These are phyloP conservation scores for Stegodyphus mimosarum DNA, from an alignment of 1,140 invertebrate genomes.

Conservation along the genomic window DNA sequence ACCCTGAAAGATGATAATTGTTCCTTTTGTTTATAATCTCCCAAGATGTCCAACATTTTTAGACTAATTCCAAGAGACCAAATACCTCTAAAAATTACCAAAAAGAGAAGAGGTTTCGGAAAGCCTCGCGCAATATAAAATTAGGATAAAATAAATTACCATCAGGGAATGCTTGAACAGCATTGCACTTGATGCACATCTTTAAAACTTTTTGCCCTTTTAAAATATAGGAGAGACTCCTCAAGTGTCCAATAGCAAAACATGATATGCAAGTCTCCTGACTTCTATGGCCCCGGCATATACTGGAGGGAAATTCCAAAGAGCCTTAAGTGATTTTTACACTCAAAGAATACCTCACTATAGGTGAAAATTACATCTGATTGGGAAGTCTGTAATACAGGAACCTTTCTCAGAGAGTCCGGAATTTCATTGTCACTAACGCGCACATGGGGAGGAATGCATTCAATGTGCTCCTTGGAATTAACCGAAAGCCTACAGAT, in stretches of 20 bases:
- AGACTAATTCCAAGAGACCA: neutral
- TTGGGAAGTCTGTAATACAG: too few species aligned
- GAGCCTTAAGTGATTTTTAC: neutral
- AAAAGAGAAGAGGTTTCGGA: neutral
- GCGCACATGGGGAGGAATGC: too few species aligned
- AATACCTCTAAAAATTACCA: neutral
- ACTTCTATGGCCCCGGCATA: neutral
- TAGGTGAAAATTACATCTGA: neutral
- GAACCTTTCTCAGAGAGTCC: too few species aligned
- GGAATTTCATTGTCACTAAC: too few species aligned
- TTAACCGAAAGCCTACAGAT: too few species aligned
- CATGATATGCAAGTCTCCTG: neutral
- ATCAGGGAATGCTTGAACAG: neutral
- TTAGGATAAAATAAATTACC: neutral
- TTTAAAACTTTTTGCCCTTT: slow-evolving; percentile 15
- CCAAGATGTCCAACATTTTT: too few species aligned
- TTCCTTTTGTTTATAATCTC: too few species aligned
- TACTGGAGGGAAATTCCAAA: neutral
- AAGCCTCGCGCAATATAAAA: slow-evolving; percentile 17
- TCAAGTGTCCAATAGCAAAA: slow-evolving; percentile 7
- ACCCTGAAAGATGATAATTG: too few species aligned
- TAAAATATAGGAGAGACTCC: neutral
- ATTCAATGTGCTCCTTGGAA: too few species aligned
- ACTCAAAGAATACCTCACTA: neutral
- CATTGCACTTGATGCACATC: neutral